These are phyloP conservation scores for Cataglyphis albicans DNA, from an alignment of 2,888 invertebrate species.

Conservation along the genomic window DNA sequence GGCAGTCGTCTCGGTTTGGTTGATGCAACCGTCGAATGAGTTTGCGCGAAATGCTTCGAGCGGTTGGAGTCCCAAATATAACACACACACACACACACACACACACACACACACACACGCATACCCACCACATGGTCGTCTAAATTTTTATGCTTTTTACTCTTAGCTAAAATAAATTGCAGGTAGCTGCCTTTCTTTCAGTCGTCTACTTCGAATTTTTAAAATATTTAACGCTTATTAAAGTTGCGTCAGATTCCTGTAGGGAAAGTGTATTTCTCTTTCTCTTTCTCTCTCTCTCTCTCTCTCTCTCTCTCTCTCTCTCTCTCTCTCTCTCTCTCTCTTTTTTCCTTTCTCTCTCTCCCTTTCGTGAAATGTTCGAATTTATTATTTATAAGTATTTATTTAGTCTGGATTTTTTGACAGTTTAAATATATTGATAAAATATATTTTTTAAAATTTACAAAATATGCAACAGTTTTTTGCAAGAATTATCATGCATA, in stretches of 20 bases:
- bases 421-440: neutral
- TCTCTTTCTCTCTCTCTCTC: no score
- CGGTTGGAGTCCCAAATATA: slow-evolving; percentile 25
- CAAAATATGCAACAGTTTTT: neutral
- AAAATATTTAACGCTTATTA: neutral
- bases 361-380: neutral
- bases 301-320: no score
- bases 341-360: no score
- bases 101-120: no score
- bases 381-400: neutral
- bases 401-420: neutral
- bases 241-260: slow-evolving; percentile 28
- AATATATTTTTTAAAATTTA: no score
- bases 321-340: neutral
- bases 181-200: neutral
- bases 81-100: no score
- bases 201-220: neutral
- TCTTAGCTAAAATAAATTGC: neutral
- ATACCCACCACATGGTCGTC: slow-evolving; percentile 3
- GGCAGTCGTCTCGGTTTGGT: slow-evolving; percentile 55
- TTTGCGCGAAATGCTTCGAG: slow-evolving; percentile 65
- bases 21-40: slow-evolving; percentile 75
- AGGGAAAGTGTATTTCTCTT: neutral
- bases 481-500: neutral
- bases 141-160: neutral